A percentile compares a stretch with the other conserved stretches of the same genome.
Evolutionary conservation across 2,888 invertebrate species (phyloP).

Genomic region (Leptinotarsa juncta): DNA sequence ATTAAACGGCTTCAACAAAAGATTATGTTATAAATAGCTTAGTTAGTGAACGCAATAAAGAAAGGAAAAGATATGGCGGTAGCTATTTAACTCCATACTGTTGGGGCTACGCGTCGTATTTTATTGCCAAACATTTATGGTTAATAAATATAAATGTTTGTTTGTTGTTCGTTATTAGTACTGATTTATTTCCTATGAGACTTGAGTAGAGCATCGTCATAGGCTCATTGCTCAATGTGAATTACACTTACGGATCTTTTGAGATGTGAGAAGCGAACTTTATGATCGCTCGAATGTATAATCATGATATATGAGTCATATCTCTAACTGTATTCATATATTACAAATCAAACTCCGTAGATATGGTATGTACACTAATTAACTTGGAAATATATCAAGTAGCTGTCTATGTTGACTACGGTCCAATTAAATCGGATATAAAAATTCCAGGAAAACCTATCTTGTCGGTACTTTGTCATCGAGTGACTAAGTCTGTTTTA

Average conservation of each 20-base stretch:
- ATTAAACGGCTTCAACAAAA: slow-evolving; percentile 49
- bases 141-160: slow-evolving; percentile 57
- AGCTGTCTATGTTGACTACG: not conserved
- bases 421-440: not conserved
- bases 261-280: slow-evolving; percentile 9
- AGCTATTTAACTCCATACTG: slow-evolving; percentile 39
- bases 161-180: slow-evolving; percentile 57
- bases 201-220: slow-evolving; percentile 21
- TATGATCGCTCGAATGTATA: not conserved
- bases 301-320: slow-evolving; percentile 9
- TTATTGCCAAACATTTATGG: slow-evolving; percentile 58
- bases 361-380: slow-evolving; percentile 1
- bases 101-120: slow-evolving; percentile 42
- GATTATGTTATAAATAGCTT: slow-evolving; percentile 53
- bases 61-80: slow-evolving; percentile 37
- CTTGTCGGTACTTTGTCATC: not conserved
- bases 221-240: slow-evolving; percentile 40
- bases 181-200: slow-evolving; percentile 54
- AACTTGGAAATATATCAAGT: not conserved
- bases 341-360: not conserved
- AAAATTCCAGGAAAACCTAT: not conserved
- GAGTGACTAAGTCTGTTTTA: not conserved
- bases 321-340: not conserved
- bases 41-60: slow-evolving; percentile 45
- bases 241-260: slow-evolving; percentile 35